These are phyloP conservation scores for Hydrolagus colliei DNA, from an alignment of 2,797 vertebrate species.

Conservation along the genomic window DNA sequence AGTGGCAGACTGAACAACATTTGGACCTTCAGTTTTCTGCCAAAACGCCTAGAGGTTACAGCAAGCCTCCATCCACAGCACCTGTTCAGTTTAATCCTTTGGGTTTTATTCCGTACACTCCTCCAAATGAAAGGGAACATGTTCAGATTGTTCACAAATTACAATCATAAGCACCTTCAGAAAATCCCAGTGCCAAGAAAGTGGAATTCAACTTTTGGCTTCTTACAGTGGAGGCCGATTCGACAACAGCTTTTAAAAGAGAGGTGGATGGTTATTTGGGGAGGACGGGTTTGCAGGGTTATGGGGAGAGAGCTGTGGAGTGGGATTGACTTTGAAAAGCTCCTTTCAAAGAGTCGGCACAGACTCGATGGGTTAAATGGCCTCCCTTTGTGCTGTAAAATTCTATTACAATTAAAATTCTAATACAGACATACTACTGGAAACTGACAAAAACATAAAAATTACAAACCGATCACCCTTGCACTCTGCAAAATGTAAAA, in stretches of 20 bases:
- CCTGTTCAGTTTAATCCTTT: conserved; percentile 1
- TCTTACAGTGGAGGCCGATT: background rate
- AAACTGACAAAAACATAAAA: background rate
- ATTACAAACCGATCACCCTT: background rate
- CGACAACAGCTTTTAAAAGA: no score
- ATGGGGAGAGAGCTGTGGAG: no score
- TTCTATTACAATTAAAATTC: no score
- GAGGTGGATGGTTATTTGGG: no score
- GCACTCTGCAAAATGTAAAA: background rate
- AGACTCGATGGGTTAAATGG: no score
- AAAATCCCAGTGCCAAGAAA: background rate
- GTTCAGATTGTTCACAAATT: conserved; percentile 3
- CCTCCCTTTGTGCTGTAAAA: no score
- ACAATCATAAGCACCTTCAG: background rate
- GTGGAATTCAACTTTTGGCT: background rate
- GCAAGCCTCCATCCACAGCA: background rate
- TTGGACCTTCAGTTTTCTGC: background rate
- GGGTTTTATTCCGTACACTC: background rate
- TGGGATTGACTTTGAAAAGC: no score
- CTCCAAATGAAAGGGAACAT: background rate
- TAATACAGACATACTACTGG: background rate
- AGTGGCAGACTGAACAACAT: background rate
- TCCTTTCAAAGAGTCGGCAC: no score
- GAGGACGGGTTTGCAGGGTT: no score
- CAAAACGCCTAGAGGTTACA: conserved; percentile 5